Evolutionary conservation across 2,888 invertebrate genomes (phyloP), one percentile per base, ranked within the genome.

Genomic region (Eupithecia insigniata): DNA sequence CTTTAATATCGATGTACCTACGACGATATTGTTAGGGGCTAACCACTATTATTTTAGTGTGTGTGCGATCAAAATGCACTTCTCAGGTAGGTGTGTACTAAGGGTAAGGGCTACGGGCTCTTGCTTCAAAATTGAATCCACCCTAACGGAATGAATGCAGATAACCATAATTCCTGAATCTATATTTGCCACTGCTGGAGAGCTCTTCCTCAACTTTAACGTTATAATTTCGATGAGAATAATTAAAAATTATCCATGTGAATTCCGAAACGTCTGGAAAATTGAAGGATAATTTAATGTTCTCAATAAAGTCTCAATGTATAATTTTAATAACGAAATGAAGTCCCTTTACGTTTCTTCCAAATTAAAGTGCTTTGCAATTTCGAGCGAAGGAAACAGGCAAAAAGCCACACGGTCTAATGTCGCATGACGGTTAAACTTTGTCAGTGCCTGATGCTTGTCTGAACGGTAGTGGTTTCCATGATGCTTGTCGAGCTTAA

Each of bases 381-480:
- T 60, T 67, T 8, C 18, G 55, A 30, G 39, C 32, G 61, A 28
- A 36, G 58, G 67, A 28, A 28, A 60, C 28, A 34, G 34, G 2
- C 51, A 26, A 30, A 36, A 36, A 51, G 69, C 64, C 26, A 28
- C 34, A 64, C 36, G 69, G 69, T 64, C 34, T 36, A 64, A 34
- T 55, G 64, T 64, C 51, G 36, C 36, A 61, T 43, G 68, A 7
- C 55, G 64, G 69, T 36, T 34, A 34, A 64, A 69, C 36, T 66
- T 66, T 65, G 32, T 66, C 60, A 76, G 68, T 70, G 73, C 51
- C 51, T 51, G 22, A 26, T 51, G 55, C 64, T 70, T 46, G 58
- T 26, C 18, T 60, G 51, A 69, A 64, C 64, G 16, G 2, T 5
- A 62, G n/a, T 34, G 64, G 66, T 69, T 72, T 62, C 62, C 32